Evolutionary conservation across 2,797 vertebrate species (phyloP), one percentile per base, ranked within the genome.

Genomic region (Clarias fuscus): DNA sequence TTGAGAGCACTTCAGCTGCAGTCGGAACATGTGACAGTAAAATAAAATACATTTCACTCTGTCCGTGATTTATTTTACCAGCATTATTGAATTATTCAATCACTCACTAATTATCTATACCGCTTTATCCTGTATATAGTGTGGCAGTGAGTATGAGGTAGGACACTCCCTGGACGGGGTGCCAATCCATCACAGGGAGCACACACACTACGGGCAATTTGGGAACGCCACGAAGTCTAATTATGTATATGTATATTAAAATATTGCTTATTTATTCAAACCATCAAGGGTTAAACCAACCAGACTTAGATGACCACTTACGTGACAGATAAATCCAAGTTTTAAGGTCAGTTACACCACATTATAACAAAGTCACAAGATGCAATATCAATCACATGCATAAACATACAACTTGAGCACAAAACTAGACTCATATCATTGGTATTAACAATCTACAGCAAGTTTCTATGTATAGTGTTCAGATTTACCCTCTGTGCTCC

Each of bases 401-500:
- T 30, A 59, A 56, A 56, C 56, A 30, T 18, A 76, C 14, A 48
- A 1, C n/a, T 48, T 11, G 24, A 22, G 4, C 33, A 72, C 2
- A 14, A 53, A 27, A 56, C 72, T 56, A 48, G 14, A 53, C 27
- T 48, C 37, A 67, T 17, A 6, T 67, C n/a, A 37, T 1, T 70
- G 17, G 27, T 2, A 24, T 24, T 43, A 40, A 72, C 33, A 14
- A 27, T 27, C 17, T 58, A 5, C 8, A 58, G 30, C 7, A 37
- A 24, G 20, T 20, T 2, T 61, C 18, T 24, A 13, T 7, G 40
- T 15, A 64, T 3, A n/a, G 70, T 5, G 8, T 22, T 15, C 22
- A 14, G 4, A 0, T 1, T 92, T 92, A 97, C 97, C 96, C 96
- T 88, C 91, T 93, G 86, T 97, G 97, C 88, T 98, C 97, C 90